Evolutionary conservation across 1,140 invertebrate species (phyloP), one percentile per base, ranked within the genome.

Genomic region (Drosophila eugracilis): DNA sequence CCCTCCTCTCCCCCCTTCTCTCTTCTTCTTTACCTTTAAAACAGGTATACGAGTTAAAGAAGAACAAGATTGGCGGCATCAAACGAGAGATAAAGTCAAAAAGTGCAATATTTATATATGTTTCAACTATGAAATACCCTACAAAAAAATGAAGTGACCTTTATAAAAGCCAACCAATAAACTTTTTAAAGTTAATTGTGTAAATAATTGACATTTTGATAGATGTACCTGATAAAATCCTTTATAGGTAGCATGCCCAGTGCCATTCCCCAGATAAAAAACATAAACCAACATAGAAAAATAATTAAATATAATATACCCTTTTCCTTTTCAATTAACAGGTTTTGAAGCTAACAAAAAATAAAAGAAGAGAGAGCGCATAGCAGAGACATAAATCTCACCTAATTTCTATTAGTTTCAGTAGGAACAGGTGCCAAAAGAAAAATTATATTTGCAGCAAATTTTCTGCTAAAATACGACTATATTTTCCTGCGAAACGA

Each of bases 11-110:
- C 37, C 41, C 24, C 12, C 28, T 12, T 30, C 30, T 32, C 19
- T 32, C 37, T 22, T 45, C 45, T 39, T 19, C 30, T 17, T 39
- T 12, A 1, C 58, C 50, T 53, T 45, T 24, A 62, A 84, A 85
- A 88, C 81, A 78, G 81, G 83, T 85, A 81, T 75, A 42, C 49
- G 50, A 69, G 39, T 44, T 48, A 57, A 77, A 60, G 78, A 79
- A 60, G 71, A 80, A 72, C 53, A 44, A 52, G 70, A 67, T 59
- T 59, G 55, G 55, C 55, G 48, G 42, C 44, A 47, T 45, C 24
- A 45, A 45, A 15, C 5, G 14, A 37, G 58, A 65, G 65, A 60
- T 48, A 44, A 34, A 53, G 34, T 45, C 6, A 14, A 21, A 37
- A 10, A 52, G 57, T 49, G 4, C 7, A 4, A 12, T 9, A 3